Conservation (phyloP, 2,888 invertebrate species). For the Acanthosepion esculentum region DNA sequence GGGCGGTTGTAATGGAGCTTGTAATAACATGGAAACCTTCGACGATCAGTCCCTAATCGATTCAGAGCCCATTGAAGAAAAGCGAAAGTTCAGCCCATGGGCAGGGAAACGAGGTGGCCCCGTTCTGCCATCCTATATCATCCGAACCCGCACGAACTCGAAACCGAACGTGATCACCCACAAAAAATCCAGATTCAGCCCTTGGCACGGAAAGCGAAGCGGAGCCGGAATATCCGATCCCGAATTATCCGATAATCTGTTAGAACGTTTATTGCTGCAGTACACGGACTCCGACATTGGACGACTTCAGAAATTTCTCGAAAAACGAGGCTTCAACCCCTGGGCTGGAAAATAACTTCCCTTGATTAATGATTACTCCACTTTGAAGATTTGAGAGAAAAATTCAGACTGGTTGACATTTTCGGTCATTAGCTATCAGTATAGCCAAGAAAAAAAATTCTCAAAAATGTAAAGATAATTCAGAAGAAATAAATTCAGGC, state of each 20-base stretch:
- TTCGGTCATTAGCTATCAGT: too few species aligned
- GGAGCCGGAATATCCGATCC: neutral
- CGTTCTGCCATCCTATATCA: neutral
- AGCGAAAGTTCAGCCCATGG: neutral
- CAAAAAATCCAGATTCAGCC: neutral
- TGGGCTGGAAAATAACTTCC: neutral
- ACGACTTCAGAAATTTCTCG: neutral
- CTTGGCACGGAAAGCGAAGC: neutral
- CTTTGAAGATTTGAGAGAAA: too few species aligned
- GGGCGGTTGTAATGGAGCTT: neutral
- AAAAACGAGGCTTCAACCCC: neutral
- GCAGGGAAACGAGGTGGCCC: neutral
- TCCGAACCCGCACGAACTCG: neutral
- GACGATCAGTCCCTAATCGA: neutral
- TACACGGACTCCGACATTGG: neutral
- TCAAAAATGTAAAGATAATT: too few species aligned
- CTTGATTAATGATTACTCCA: too few species aligned
- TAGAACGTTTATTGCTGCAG: neutral
- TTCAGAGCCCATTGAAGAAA: neutral
- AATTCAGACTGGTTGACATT: too few species aligned
- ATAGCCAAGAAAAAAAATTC: too few species aligned
- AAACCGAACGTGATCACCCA: conserved; percentile 33
- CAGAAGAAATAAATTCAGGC: too few species aligned
- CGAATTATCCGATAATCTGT: neutral
- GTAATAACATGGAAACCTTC: neutral